Evolutionary conservation across 1,140 invertebrate genomes (phyloP).

Genomic region (Halesus radiatus): DNA sequence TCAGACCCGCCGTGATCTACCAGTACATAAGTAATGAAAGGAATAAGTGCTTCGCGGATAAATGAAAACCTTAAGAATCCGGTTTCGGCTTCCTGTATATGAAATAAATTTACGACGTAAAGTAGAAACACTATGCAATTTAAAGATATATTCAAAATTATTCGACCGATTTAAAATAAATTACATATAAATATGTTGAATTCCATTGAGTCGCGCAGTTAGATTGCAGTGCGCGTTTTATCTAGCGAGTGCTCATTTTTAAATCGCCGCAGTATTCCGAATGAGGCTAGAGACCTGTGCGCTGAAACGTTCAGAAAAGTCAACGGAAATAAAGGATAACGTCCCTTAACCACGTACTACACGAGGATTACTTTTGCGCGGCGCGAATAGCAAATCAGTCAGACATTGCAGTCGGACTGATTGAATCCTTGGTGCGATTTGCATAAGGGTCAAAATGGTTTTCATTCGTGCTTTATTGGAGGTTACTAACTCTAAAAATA

Average conservation of each 20-base stretch:
- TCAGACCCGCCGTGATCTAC: too few species aligned
- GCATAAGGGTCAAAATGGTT: background rate
- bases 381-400: background rate
- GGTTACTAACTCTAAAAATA: too few species aligned
- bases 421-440: background rate
- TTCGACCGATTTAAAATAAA: constrained; percentile 23
- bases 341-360: background rate
- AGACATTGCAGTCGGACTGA: background rate
- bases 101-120: too few species aligned
- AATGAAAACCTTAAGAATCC: too few species aligned
- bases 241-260: constrained; percentile 47
- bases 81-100: too few species aligned
- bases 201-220: background rate
- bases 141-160: constrained; percentile 42
- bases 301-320: background rate
- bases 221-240: constrained; percentile 42
- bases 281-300: background rate
- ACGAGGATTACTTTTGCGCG: constrained; percentile 4
- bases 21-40: too few species aligned
- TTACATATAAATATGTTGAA: constrained; percentile 27
- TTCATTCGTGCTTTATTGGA: background rate
- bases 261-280: constrained; percentile 6
- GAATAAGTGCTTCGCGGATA: too few species aligned
- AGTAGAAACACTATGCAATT: background rate
- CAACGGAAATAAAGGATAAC: background rate